phyloP scores from a whole-genome alignment of 2,113 vertebrate species.

The Heliornis fulica region DNA sequence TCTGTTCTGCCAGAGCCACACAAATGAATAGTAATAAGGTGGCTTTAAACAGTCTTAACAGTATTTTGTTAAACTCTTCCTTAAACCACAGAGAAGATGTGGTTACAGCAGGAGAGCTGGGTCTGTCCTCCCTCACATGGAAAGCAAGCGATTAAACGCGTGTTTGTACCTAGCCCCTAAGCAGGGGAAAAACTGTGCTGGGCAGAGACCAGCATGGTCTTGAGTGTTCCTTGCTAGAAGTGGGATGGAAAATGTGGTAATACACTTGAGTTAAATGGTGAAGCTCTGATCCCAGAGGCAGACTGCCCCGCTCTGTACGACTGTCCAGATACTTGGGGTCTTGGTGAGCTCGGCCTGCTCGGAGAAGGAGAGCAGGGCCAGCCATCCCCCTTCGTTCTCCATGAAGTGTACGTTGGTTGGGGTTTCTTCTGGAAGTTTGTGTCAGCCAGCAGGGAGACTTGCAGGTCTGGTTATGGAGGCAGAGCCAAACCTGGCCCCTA shows the following conservation, averaged over 20 bases:
- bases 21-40: conserved; percentile 33
- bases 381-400: accelerated
- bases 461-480: neutral
- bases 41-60: conserved; percentile 24
- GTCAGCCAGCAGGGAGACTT: neutral
- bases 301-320: neutral
- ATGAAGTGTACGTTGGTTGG: neutral
- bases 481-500: neutral
- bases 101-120: neutral
- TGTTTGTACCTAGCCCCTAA: neutral
- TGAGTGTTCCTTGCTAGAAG: neutral
- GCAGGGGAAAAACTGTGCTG: neutral
- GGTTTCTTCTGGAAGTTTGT: neutral
- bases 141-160: neutral
- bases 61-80: neutral
- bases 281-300: neutral
- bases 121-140: neutral
- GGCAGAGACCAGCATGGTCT: neutral
- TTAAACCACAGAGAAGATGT: neutral
- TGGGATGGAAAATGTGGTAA: neutral
- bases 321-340: neutral
- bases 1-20: conserved; percentile 26
- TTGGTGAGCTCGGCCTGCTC: neutral
- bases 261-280: neutral
- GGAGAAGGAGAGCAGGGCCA: neutral